A percentile compares a stretch with the other conserved stretches of the same genome.
phyloP scores from a whole-genome alignment of 2,797 vertebrate genomes.

The Podargus strigoides region DNA sequence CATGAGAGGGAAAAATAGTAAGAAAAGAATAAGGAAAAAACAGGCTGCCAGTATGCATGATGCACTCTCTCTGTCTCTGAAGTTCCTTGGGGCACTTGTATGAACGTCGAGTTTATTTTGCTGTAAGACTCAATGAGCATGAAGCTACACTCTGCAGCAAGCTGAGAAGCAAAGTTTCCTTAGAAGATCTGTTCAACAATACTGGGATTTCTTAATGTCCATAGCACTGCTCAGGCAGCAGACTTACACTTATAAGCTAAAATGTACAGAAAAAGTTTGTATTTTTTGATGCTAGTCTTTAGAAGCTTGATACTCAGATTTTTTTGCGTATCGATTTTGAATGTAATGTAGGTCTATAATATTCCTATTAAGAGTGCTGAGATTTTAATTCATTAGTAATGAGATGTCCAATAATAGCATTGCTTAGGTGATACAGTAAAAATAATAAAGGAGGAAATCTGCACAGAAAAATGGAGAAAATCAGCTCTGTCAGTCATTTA shows the following conservation, averaged over 20 bases:
- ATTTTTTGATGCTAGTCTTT: not conserved
- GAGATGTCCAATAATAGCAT: not conserved
- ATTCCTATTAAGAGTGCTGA: not conserved
- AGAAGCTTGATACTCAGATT: not conserved
- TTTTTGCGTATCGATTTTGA: not conserved
- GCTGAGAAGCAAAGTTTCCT: not conserved
- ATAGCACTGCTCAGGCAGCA: not conserved
- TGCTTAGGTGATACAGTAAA: not conserved
- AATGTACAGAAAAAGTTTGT: not conserved
- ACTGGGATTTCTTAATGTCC: not conserved
- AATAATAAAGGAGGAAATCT: not conserved
- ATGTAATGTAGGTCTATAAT: not conserved
- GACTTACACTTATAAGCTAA: not conserved
- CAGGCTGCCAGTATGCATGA: not conserved
- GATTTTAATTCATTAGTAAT: not conserved
- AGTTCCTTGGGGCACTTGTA: not conserved
- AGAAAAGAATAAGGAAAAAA: not conserved
- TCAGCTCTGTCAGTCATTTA: not conserved
- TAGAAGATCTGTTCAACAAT: not conserved
- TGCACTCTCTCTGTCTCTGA: not conserved
- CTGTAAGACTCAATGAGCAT: not conserved
- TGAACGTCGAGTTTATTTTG: not conserved
- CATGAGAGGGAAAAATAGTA: not conserved
- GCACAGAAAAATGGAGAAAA: not conserved
- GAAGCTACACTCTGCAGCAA: not conserved